Evolutionary conservation across 2,113 vertebrate species (phyloP).

Genomic region (Orcinus orca): DNA sequence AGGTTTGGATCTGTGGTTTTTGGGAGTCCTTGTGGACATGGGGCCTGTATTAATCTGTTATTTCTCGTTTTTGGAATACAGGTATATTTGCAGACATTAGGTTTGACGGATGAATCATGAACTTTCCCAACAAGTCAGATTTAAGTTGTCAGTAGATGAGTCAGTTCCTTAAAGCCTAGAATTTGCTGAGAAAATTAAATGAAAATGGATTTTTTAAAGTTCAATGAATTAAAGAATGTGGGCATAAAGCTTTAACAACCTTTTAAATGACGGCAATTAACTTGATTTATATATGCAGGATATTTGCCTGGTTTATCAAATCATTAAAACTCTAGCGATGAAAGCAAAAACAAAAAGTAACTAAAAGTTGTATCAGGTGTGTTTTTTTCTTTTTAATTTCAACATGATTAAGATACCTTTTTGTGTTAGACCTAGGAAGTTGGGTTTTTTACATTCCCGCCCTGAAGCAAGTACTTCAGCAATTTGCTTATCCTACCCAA

Average conservation of each 20-base stretch:
- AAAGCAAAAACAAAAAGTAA: constrained; percentile 39
- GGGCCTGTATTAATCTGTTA: neutral
- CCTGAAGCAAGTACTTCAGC: neutral
- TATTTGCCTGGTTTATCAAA: constrained; percentile 18
- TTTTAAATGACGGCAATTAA: constrained; percentile 51
- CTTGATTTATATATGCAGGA: constrained; percentile 35
- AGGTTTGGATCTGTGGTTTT: constrained; percentile 17
- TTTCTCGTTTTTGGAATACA: neutral
- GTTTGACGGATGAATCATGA: constrained; percentile 29
- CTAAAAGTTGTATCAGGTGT: constrained; percentile 50
- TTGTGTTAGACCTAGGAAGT: constrained; percentile 28
- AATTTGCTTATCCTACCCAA: neutral
- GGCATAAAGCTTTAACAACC: constrained; percentile 37
- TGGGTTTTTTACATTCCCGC: neutral
- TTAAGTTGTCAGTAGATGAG: constrained; percentile 52
- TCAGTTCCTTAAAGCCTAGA: constrained; percentile 40
- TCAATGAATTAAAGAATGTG: constrained; percentile 53
- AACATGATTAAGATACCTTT: neutral
- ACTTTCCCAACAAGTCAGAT: constrained; percentile 41
- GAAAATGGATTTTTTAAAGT: constrained; percentile 51
- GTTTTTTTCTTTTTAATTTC: neutral
- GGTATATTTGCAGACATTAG: constrained; percentile 18
- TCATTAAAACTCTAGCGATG: constrained; percentile 33
- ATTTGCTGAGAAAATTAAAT: constrained; percentile 55
- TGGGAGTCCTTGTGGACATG: neutral